Conservation (phyloP, 2,888 invertebrate genomes). For the Hirtodrosophila confusa region DNA sequence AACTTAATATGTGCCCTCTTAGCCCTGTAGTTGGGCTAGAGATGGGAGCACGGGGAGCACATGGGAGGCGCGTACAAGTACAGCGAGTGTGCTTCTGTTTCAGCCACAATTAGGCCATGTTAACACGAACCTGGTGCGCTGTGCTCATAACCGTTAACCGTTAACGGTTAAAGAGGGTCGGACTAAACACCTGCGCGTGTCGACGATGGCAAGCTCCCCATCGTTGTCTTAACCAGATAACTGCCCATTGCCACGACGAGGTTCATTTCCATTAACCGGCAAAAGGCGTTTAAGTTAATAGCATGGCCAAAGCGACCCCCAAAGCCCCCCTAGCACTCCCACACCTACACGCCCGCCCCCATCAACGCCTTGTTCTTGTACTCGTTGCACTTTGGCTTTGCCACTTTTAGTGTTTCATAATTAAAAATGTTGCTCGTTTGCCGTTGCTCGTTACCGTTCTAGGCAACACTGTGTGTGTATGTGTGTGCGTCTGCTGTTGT, state of each 20-base stretch:
- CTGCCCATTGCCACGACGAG: constrained; percentile 72
- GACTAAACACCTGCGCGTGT: constrained; percentile 61
- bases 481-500: constrained; percentile 9
- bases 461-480: constrained; percentile 5
- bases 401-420: constrained; percentile 83
- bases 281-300: constrained; percentile 83
- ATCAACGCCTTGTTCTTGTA: constrained; percentile 37
- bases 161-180: constrained; percentile 48
- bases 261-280: constrained; percentile 81
- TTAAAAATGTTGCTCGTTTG: constrained; percentile 81
- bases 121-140: constrained; percentile 54
- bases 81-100: constrained; percentile 1
- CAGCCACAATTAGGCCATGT: constrained; percentile 63
- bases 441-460: constrained; percentile 29
- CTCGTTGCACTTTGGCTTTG: constrained; percentile 76
- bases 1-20: constrained; percentile 60
- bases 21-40: not conserved
- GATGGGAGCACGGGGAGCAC: not conserved
- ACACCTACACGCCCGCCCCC: constrained; percentile 1
- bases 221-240: constrained; percentile 75
- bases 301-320: constrained; percentile 61
- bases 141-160: constrained; percentile 51
- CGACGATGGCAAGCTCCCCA: constrained; percentile 32
- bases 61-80: constrained; percentile 5
- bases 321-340: constrained; percentile 24